A percentile compares a stretch with the other conserved stretches of the same genome.
Evolutionary conservation across 2,797 vertebrate species (phyloP).

Genomic region (Epinephelus awoara): DNA sequence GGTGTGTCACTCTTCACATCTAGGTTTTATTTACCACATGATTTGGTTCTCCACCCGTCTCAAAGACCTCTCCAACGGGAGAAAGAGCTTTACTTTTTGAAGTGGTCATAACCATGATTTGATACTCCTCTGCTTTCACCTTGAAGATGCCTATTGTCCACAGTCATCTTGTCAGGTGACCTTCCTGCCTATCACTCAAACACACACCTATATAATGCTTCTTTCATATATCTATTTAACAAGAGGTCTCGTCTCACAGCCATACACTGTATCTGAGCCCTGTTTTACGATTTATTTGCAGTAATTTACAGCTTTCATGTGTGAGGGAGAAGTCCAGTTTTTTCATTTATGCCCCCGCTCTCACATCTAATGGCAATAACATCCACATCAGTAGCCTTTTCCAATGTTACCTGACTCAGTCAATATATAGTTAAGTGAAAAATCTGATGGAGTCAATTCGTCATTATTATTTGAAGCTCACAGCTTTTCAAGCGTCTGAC

Average conservation of each 20-base stretch:
- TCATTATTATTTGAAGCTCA: constrained; percentile 47
- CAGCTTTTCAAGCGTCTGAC: constrained; percentile 55
- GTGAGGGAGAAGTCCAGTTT: constrained; percentile 23
- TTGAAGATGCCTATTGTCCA: constrained; percentile 47
- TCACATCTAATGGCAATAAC: constrained; percentile 23
- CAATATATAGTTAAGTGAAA: constrained; percentile 47
- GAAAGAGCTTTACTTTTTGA: constrained; percentile 39
- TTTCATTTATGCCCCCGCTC: not conserved
- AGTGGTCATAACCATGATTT: constrained; percentile 44
- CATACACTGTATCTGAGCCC: not conserved
- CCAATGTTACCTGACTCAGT: constrained; percentile 35
- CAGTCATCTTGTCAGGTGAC: constrained; percentile 37
- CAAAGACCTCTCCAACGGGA: constrained; percentile 45
- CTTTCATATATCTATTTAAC: constrained; percentile 16
- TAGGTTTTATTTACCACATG: constrained; percentile 50
- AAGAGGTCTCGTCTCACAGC: constrained; percentile 21
- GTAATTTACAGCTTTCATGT: constrained; percentile 25
- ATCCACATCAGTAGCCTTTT: constrained; percentile 24
- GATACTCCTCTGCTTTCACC: constrained; percentile 43
- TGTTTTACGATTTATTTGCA: constrained; percentile 30
- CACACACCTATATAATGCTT: constrained; percentile 2
- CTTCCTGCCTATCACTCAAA: constrained; percentile 38
- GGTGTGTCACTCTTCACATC: constrained; percentile 32
- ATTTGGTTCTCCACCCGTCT: constrained; percentile 54
- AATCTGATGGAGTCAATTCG: constrained; percentile 54